Percentiles rank a stretch among this genome's conserved stretches.
phyloP scores from a whole-genome alignment of 2,888 invertebrate genomes.

The Drosophila mulleri region DNA sequence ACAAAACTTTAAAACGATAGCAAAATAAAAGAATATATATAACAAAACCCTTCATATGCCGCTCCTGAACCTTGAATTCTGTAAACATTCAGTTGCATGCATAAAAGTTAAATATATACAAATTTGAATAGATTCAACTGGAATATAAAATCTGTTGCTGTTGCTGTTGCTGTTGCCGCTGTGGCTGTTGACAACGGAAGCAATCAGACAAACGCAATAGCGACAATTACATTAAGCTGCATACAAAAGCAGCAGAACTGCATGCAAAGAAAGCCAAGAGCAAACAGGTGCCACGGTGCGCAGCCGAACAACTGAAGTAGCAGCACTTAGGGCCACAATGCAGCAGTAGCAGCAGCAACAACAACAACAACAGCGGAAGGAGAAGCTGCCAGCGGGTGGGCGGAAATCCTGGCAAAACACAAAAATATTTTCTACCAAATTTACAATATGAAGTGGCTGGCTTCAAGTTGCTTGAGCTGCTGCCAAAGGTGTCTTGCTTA shows the following conservation, averaged over 20 bases:
- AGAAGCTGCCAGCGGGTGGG: conserved; percentile 15
- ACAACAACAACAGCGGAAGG: conserved; percentile 2
- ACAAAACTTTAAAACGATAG: background rate
- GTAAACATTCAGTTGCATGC: background rate
- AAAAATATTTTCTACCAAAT: conserved; percentile 76
- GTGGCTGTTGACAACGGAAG: conserved; percentile 51
- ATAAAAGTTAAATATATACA: background rate
- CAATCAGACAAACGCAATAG: conserved; percentile 66
- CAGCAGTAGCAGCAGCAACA: conserved; percentile 2
- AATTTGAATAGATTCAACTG: conserved; percentile 10
- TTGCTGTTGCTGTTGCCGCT: background rate
- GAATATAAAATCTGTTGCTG: conserved; percentile 4
- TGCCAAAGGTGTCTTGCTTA: conserved; percentile 62
- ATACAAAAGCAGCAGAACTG: conserved; percentile 43
- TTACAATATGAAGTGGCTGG: conserved; percentile 72
- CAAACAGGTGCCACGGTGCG: conserved; percentile 66
- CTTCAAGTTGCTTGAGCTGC: conserved; percentile 38
- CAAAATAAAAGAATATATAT: background rate
- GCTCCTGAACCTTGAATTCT: background rate
- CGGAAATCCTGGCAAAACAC: conserved; percentile 73
- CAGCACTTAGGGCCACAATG: conserved; percentile 53
- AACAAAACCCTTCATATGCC: background rate
- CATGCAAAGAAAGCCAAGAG: conserved; percentile 42
- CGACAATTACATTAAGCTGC: conserved; percentile 70
- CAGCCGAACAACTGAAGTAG: conserved; percentile 12